Evolutionary conservation across 2,797 vertebrate species (phyloP), one percentile per base, ranked within the genome.

Genomic region (Halcyon badia): DNA sequence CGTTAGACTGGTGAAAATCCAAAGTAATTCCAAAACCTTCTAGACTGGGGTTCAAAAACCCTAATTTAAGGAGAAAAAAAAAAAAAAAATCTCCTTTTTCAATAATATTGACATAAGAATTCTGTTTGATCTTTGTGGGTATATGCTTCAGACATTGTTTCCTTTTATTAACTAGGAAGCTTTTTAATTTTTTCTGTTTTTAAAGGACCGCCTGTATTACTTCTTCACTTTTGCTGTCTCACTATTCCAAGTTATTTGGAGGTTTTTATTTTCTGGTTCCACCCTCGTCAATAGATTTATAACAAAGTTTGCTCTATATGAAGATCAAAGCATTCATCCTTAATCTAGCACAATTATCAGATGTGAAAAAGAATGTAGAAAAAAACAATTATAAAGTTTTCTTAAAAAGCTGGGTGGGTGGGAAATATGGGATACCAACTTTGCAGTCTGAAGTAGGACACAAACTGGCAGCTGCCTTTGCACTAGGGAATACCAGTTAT

Each of bases 71-170:
- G 8, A 16, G 0, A 1, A 7, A 28, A 21, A 56, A n/a, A 77
- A 71, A 41, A 52, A 54, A 22, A 39, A 46, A 66, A 62, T 73
- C 70, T 91, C 87, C 37, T 83, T 94, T 94, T 92, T 94, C 87
- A 87, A 35, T 77, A 92, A 92, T 78, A 94, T 86, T 96, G 82
- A 78, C 78, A 49, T 66, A 96, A 91, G 80, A 86, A 87, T 88
- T 95, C n/a, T 69, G 26, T 94, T 95, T 96, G 79, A 96, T 97
- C 87, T 97, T 87, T 72, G 64, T 83, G 65, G 80, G 39, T 24
- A 58, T 90, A 72, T 75, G 72, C 75, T 88, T 96, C 71, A 92
- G 81, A 87, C 14, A 70, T 89, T 66, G 26, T 76, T 89, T 92
- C 68, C 11, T 77, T 89, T 87, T 84, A 80, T 60, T 82, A 89